Conservation (phyloP, 2,888 invertebrate genomes). For the Masnerella sp. region DNA sequence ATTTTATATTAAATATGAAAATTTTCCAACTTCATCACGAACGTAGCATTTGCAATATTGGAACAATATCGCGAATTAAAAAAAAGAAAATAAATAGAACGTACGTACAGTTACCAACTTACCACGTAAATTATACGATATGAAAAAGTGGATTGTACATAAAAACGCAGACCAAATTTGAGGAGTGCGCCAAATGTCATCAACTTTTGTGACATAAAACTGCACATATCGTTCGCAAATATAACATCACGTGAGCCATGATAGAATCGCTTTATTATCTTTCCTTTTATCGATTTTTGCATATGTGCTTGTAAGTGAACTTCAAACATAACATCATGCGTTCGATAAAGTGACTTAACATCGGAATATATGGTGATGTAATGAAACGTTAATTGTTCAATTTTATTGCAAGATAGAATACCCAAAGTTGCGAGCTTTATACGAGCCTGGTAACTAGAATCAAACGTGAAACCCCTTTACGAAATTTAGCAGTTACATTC, state of each 20-base stretch:
- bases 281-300: slow-evolving; percentile 56
- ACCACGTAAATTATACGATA: too few relatives aligned
- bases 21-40: too few relatives aligned
- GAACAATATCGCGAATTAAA: too few relatives aligned
- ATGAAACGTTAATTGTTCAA: slow-evolving; percentile 60
- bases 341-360: slow-evolving; percentile 52
- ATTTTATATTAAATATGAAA: too few relatives aligned
- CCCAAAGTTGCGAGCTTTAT: slow-evolving; percentile 48
- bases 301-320: slow-evolving; percentile 42
- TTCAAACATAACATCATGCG: slow-evolving; percentile 46
- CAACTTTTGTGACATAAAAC: slow-evolving; percentile 47
- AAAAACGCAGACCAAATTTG: slow-evolving; percentile 27
- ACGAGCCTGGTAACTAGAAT: slow-evolving; percentile 46
- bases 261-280: slow-evolving; percentile 51
- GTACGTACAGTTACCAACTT: too few relatives aligned
- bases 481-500: slow-evolving; percentile 51
- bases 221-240: slow-evolving; percentile 49
- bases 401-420: slow-evolving; percentile 54
- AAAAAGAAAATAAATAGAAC: too few relatives aligned
- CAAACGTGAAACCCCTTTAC: slow-evolving; percentile 48
- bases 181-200: slow-evolving; percentile 38
- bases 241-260: slow-evolving; percentile 38
- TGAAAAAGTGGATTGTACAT: slow-evolving; percentile 15
- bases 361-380: slow-evolving; percentile 54
- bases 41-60: too few relatives aligned